Evolutionary conservation across 2,113 vertebrate genomes (phyloP), one percentile per base, ranked within the genome.

Genomic region (Pluvialis apricaria): DNA sequence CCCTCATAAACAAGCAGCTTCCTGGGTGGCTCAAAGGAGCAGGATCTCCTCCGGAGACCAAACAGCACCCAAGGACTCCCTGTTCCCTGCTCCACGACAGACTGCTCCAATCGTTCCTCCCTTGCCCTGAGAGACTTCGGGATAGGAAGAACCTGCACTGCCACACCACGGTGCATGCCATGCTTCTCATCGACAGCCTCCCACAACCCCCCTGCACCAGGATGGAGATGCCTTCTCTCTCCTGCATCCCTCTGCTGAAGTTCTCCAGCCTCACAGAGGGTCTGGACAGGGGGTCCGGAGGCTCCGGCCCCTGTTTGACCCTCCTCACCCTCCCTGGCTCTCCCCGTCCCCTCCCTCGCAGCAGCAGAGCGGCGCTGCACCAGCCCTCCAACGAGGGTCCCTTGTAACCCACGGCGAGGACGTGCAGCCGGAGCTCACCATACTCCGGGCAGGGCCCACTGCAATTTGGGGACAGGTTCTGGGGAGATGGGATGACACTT

Each of bases 391-490:
- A 5, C 15, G 13, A 45, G 15, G 15, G 6, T 21, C n/a, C n/a
- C 19, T 28, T 28, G 9, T 32, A 34, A 76, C n/a, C 34, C 80
- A 34, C 0, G 0, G 45, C 2, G 1, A 7, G 16, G 52, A 38
- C 4, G 0, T 1, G 6, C 29, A 38, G 6, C 5, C 64, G 42
- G 18, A 81, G 66, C 57, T 75, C 83, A 62, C 18, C 38, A 45
- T 19, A 11, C 55, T 31, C 32, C 12, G 42, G 73, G 55, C 28
- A 78, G 75, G 28, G 21, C 9, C n/a, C 29, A 13, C 36, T 38
- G 21, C 76, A 26, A 32, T 19, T 3, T 22, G 17, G 44, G 45
- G 44, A 60, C 13, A 0, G 2, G 15, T 45, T 68, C 15, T 7
- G 40, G 34, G 57, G 42, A 81, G 9, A 31, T 34, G 78, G 19